Evolutionary conservation across 1,140 invertebrate genomes (phyloP).

Genomic region (Drosophila lacertosa): DNA sequence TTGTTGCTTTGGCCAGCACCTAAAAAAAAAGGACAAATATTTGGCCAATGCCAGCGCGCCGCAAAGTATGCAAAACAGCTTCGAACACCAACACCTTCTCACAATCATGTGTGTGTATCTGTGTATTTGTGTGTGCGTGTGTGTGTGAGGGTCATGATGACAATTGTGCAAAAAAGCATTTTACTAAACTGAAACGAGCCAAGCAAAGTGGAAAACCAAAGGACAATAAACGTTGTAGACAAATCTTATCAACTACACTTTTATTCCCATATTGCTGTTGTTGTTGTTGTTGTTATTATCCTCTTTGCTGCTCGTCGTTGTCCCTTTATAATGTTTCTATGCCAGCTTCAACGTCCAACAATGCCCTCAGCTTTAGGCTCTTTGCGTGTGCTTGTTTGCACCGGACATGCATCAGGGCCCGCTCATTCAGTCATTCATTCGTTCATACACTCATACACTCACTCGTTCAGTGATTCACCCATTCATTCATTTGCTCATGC

Average conservation of each 20-base stretch:
- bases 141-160: conserved; percentile 75
- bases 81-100: conserved; percentile 74
- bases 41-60: conserved; percentile 67
- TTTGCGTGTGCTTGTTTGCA: conserved; percentile 62
- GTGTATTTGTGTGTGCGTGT: conserved; percentile 36
- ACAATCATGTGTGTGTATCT: conserved; percentile 22
- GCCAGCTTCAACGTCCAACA: conserved; percentile 45
- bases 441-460: conserved; percentile 25
- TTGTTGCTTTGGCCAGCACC: conserved; percentile 54
- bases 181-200: conserved; percentile 46
- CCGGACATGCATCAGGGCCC: conserved; percentile 69
- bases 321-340: conserved; percentile 39
- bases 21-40: conserved; percentile 75
- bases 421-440: conserved; percentile 17
- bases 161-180: conserved; percentile 77
- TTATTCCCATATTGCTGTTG: conserved; percentile 36
- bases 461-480: conserved; percentile 27
- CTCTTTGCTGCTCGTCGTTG: conserved; percentile 33
- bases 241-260: conserved; percentile 77
- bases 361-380: conserved; percentile 47
- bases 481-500: conserved; percentile 42
- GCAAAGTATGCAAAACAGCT: conserved; percentile 80
- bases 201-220: conserved; percentile 74
- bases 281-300: conserved; percentile 41
- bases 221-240: conserved; percentile 77